Conservation (phyloP, 2,797 vertebrate genomes). For the Pseudochirops corinnae region DNA sequence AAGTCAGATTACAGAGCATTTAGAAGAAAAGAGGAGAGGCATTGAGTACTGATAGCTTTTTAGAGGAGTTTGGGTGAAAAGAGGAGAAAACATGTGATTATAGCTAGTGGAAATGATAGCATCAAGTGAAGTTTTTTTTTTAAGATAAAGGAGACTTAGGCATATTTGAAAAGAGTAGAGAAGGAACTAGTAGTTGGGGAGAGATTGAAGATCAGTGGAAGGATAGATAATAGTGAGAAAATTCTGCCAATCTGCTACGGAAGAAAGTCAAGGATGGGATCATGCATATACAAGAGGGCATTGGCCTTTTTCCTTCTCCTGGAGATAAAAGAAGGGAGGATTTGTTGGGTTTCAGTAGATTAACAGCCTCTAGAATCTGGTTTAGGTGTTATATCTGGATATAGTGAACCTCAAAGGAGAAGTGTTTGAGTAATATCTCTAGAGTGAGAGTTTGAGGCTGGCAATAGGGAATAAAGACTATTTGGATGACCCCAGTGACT, state of each 20-base stretch:
- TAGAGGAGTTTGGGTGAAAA: not conserved
- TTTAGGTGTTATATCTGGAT: not conserved
- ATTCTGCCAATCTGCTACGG: not conserved
- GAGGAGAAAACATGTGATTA: not conserved
- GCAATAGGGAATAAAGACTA: not conserved
- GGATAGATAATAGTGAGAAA: not conserved
- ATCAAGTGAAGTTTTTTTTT: not conserved
- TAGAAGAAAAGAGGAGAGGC: not conserved
- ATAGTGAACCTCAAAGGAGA: not conserved
- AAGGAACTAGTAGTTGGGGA: not conserved
- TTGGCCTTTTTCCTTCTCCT: not conserved
- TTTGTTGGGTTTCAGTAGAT: not conserved
- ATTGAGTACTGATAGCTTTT: not conserved
- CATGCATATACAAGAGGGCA: not conserved
- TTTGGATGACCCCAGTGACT: not conserved
- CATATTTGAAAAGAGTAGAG: not conserved
- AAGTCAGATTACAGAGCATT: not conserved
- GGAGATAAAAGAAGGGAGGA: not conserved
- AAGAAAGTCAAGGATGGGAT: not conserved
- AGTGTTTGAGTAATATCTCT: not conserved
- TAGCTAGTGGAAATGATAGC: not conserved
- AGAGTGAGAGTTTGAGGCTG: not conserved
- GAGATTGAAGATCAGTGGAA: not conserved
- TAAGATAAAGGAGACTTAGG: not conserved
- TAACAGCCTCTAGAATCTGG: not conserved